Base-by-base conservation (phyloP, 2,888 invertebrate species). In the Cryptocephalus primarius region DNA sequence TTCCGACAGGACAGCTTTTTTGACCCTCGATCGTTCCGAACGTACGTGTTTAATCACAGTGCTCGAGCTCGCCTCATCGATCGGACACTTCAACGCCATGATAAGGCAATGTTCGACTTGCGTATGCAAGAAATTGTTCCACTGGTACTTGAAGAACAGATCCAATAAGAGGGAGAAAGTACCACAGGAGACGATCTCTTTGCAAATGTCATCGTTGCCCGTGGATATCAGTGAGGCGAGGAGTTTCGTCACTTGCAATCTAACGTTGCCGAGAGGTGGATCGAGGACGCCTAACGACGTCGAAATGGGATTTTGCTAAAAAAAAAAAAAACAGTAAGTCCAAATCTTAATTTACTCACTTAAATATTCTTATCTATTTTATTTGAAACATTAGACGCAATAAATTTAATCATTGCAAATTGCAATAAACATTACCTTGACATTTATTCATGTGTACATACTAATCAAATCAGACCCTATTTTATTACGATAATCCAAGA, bases 121-220 rank as follows among this genome's bases (percentile, higher is more conserved):
- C 56, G 85, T 85, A 72, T 96, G 95, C 66, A 96, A 78, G 75
- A 96, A 94, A 76, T 93, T 95, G 76, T 96, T 95, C 86, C 91
- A 85, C 55, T 83, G 80, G 74, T 87, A 90, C 69, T 79, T 77
- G 74, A 93, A 90, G 77, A 92, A 88, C 71, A 95, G 77, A 69
- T 91, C 86, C 78, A 93, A 72, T 61, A 86, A 74, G 60, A 79
- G 72, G 57, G 72, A 72, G 60, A 80, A 75, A 38, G 79, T 81
- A 53, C 78, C 78, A 45, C 66, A 52, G 8, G 53, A 51, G 47
- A 70, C 72, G 64, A 79, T 74, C 70, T 84, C 83, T 63, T 77
- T 74, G 65, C 83, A 77, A 59, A 93, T 77, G 61, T 80, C 79
- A 56, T 77, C 72, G 65, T 83, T 82, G 64, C 85, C 83, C 44